Conservation (phyloP, 1,140 invertebrate species). For the Anastrepha obliqua region DNA sequence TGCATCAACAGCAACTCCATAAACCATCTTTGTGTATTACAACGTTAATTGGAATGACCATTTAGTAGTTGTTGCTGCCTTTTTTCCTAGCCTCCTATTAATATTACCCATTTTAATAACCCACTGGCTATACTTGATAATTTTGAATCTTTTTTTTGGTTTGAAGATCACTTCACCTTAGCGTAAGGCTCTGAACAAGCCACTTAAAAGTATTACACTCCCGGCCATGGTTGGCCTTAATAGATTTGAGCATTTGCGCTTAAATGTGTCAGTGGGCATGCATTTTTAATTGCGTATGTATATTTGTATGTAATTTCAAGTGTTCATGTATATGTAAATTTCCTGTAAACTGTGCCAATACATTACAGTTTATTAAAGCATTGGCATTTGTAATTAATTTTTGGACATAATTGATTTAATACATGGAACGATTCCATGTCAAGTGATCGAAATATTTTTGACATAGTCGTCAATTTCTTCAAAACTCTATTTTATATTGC, state of each 20-base stretch:
- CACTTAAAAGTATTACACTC: neutral
- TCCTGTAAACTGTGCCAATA: too few species aligned
- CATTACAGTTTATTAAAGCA: too few species aligned
- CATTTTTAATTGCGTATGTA: neutral
- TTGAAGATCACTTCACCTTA: neutral
- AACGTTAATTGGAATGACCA: neutral
- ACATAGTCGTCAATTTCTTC: too few species aligned
- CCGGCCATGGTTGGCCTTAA: neutral
- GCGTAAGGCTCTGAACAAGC: neutral
- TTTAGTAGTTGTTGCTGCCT: neutral
- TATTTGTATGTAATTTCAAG: too few species aligned
- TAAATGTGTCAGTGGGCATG: neutral
- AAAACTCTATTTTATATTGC: too few species aligned
- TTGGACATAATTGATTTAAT: neutral
- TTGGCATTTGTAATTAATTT: neutral
- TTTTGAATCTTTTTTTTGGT: neutral
- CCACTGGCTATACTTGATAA: neutral
- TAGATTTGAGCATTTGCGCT: too few species aligned
- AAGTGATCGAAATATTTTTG: too few species aligned
- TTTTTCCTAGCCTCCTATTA: neutral
- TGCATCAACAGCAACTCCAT: neutral
- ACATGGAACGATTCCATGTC: too few species aligned
- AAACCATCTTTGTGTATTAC: neutral
- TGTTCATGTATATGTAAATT: too few species aligned
- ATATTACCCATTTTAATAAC: neutral